Percentiles rank a stretch among this genome's conserved stretches.
phyloP scores from a whole-genome alignment of 2,797 vertebrate species.

The Halcyon badia region DNA sequence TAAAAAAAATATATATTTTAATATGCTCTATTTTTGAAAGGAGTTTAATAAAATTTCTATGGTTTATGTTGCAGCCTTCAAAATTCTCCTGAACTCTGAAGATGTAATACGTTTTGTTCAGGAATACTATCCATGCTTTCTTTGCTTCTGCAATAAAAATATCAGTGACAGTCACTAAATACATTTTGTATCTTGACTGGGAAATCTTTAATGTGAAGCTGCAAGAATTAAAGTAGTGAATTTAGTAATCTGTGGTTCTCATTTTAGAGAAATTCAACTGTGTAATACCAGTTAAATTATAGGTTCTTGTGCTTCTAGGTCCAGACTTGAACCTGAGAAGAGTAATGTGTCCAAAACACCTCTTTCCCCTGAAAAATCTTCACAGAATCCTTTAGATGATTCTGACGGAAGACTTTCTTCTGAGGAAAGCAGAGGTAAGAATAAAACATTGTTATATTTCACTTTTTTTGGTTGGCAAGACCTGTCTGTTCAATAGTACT shows the following conservation, averaged over 20 bases:
- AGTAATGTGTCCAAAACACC: conserved; percentile 63
- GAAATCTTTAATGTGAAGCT: background rate
- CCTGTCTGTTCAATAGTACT: background rate
- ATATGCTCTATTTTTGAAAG: background rate
- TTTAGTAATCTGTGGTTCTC: background rate
- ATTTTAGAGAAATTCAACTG: background rate
- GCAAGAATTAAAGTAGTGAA: background rate
- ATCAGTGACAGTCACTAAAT: background rate
- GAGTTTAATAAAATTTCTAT: background rate
- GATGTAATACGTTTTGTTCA: background rate
- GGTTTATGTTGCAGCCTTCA: background rate
- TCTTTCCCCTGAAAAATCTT: conserved; percentile 63
- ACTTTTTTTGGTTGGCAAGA: background rate
- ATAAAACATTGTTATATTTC: background rate
- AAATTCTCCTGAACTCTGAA: background rate
- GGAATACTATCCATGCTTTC: background rate
- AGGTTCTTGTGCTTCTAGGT: conserved; percentile 78
- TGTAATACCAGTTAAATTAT: background rate
- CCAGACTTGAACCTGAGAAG: conserved; percentile 90
- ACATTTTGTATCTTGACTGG: background rate
- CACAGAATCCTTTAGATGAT: conserved; percentile 62
- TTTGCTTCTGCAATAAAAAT: background rate
- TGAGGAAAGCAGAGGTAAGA: conserved; percentile 86
- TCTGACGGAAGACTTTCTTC: conserved; percentile 79
- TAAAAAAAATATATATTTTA: background rate